Conservation (phyloP, 2,888 invertebrate genomes). For the Sphaeridia pumilis region DNA sequence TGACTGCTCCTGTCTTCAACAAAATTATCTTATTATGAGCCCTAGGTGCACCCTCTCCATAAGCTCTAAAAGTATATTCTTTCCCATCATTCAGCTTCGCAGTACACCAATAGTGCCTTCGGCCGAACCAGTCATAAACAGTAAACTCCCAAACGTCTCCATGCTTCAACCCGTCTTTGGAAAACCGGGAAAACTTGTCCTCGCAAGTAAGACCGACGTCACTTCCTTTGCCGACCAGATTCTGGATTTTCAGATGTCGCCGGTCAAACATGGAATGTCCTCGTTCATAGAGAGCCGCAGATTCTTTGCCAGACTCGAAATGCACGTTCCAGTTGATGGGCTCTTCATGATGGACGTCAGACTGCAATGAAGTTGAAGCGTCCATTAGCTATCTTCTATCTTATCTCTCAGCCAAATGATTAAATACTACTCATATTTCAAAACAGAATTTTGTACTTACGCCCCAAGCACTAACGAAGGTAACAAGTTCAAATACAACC, state of each 20-base stretch:
- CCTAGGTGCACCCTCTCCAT: constrained; percentile 34
- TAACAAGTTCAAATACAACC: too few relatives aligned
- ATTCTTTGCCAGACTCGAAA: constrained; percentile 34
- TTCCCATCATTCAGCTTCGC: constrained; percentile 12
- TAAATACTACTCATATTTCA: too few relatives aligned
- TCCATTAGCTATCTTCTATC: too few relatives aligned
- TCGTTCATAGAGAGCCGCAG: constrained; percentile 23
- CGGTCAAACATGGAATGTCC: constrained; percentile 26
- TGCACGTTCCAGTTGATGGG: constrained; percentile 23
- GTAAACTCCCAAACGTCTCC: constrained; percentile 28
- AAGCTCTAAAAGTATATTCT: constrained; percentile 28
- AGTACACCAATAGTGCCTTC: constrained; percentile 33
- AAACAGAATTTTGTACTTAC: too few relatives aligned
- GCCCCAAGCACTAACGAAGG: too few relatives aligned
- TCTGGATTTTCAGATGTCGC: constrained; percentile 24
- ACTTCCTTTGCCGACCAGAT: constrained; percentile 17
- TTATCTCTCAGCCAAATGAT: too few relatives aligned
- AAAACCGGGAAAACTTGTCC: constrained; percentile 30
- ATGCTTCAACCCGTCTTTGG: constrained; percentile 19
- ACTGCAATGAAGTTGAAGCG: too few relatives aligned
- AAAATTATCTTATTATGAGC: constrained; percentile 29
- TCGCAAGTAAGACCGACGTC: constrained; percentile 24
- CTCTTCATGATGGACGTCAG: constrained; percentile 9
- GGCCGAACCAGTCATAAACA: constrained; percentile 30
- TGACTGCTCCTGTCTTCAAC: constrained; percentile 27